Percentiles rank a stretch among this genome's conserved stretches.
Evolutionary conservation across 2,888 invertebrate species (phyloP).

Genomic region (Dastarcus helophoroides): DNA sequence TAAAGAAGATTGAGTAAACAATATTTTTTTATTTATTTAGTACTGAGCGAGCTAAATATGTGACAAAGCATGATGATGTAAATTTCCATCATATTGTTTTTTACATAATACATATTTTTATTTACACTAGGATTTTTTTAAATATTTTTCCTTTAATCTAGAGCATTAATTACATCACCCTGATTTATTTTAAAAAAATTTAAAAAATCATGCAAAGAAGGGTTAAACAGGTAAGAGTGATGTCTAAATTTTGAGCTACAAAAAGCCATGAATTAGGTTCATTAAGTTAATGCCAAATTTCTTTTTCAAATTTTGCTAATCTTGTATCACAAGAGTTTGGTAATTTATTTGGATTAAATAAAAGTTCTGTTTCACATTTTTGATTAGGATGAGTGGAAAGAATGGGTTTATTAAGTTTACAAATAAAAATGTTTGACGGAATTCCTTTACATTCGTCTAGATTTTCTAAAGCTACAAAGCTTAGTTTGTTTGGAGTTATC

Average conservation of each 20-base stretch:
- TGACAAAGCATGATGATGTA: too few species aligned
- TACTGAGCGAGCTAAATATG: too few species aligned
- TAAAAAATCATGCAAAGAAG: too few species aligned
- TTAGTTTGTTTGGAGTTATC: not conserved
- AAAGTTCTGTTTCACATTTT: constrained; percentile 6
- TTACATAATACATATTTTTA: too few species aligned
- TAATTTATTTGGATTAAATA: constrained; percentile 1
- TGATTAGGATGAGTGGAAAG: constrained; percentile 2
- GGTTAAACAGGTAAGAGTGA: constrained; percentile 3
- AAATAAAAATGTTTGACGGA: constrained; percentile 3
- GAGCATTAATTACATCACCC: too few species aligned
- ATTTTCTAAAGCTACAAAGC: not conserved
- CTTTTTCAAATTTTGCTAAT: constrained; percentile 1
- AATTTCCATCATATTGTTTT: too few species aligned
- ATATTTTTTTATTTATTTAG: too few species aligned
- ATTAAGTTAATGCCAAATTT: constrained; percentile 6
- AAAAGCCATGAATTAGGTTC: constrained; percentile 1
- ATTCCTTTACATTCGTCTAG: constrained; percentile 5
- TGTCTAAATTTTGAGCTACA: not conserved
- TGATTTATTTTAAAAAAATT: too few species aligned
- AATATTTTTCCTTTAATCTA: too few species aligned
- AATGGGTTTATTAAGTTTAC: constrained; percentile 4
- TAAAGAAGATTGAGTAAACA: too few species aligned
- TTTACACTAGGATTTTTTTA: too few species aligned
- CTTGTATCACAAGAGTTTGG: constrained; percentile 3